phyloP scores from a whole-genome alignment of 2,888 invertebrate species.

The Sussaba pulchella region DNA sequence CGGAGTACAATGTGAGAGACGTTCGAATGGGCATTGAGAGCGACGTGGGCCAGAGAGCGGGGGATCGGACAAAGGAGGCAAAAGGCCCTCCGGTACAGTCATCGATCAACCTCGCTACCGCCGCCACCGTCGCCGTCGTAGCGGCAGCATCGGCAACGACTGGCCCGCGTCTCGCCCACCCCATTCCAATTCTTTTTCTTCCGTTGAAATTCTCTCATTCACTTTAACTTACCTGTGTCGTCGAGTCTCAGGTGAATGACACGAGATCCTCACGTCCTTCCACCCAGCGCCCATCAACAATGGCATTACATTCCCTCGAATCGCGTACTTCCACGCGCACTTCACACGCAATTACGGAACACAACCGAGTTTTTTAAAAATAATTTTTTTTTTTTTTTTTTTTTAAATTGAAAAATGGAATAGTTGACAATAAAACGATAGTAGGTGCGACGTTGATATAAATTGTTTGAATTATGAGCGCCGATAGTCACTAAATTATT shows the following conservation, averaged over 20 bases:
- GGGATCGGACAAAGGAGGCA: slow-evolving; percentile 51
- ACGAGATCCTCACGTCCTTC: slow-evolving; percentile 63
- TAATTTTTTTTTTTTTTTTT: not conserved
- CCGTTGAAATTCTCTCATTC: slow-evolving; percentile 59
- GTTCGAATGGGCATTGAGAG: slow-evolving; percentile 50
- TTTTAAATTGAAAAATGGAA: not conserved
- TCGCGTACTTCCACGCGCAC: slow-evolving; percentile 38
- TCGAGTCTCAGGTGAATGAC: slow-evolving; percentile 66
- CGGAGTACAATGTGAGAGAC: slow-evolving; percentile 6
- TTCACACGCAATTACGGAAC: slow-evolving; percentile 45
- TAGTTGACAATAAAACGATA: not conserved
- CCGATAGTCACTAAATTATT: not conserved
- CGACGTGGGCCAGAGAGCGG: slow-evolving; percentile 44
- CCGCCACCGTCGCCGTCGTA: no score
- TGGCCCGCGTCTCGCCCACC: slow-evolving; percentile 24
- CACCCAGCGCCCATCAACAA: slow-evolving; percentile 40
- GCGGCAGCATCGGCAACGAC: slow-evolving; percentile 24
- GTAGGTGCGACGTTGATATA: not conserved
- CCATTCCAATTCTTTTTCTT: slow-evolving; percentile 21
- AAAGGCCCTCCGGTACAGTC: slow-evolving; percentile 40
- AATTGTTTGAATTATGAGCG: not conserved
- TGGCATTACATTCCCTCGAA: slow-evolving; percentile 32
- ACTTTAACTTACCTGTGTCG: slow-evolving; percentile 66
- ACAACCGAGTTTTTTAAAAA: slow-evolving; percentile 9
- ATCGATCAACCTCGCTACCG: slow-evolving; percentile 65